Evolutionary conservation across 2,113 vertebrate genomes (phyloP).

Genomic region (Pachypanchax playfairii): DNA sequence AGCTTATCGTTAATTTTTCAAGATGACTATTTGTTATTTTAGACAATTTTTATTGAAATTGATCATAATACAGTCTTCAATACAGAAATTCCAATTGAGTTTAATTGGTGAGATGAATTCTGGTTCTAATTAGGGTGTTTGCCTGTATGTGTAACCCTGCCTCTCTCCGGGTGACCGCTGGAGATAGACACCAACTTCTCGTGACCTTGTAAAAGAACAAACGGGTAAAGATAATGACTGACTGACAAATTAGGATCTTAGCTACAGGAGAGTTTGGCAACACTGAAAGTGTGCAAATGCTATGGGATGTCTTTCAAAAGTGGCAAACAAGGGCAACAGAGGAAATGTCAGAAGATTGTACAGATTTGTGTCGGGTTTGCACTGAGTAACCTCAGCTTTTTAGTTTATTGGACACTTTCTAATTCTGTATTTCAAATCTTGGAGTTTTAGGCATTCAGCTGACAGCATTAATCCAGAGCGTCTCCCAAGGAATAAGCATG

Average conservation of each 20-base stretch:
- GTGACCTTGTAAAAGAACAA: too few species aligned
- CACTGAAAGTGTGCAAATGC: background rate
- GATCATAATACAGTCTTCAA: too few species aligned
- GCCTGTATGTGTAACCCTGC: too few species aligned
- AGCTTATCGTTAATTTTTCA: too few species aligned
- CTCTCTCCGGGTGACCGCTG: too few species aligned
- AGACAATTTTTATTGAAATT: too few species aligned
- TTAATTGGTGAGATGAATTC: slow-evolving; percentile 6
- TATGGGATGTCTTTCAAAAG: slow-evolving; percentile 5
- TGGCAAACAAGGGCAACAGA: background rate
- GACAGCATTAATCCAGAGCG: slow-evolving; percentile 50
- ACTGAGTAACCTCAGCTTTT: slow-evolving; percentile 18
- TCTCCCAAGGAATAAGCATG: slow-evolving; percentile 43
- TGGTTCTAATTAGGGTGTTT: slow-evolving; percentile 2
- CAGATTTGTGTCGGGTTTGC: slow-evolving; percentile 7
- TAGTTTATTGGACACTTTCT: slow-evolving; percentile 20
- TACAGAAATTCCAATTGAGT: background rate
- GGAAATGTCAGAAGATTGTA: background rate
- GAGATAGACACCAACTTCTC: too few species aligned
- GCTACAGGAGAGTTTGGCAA: slow-evolving; percentile 1
- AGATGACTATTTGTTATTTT: too few species aligned
- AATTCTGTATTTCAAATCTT: slow-evolving; percentile 35
- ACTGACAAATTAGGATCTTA: too few species aligned
- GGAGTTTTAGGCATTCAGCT: slow-evolving; percentile 23
- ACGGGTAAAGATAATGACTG: too few species aligned